Conservation (phyloP, 2,888 invertebrate species). For the Zootermopsis nevadensis region DNA sequence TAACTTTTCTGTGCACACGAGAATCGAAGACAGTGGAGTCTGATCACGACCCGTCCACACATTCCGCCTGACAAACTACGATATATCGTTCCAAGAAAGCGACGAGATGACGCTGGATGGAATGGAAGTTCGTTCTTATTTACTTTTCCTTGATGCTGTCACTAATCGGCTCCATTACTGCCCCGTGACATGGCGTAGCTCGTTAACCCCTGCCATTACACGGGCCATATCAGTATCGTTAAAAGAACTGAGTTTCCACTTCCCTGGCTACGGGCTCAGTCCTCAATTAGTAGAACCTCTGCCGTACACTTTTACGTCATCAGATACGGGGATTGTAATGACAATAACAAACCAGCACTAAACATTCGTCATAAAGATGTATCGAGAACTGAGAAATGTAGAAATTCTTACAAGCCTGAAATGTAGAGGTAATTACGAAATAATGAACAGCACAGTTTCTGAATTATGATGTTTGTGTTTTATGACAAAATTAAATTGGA, state of each 20-base stretch:
- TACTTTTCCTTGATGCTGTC: not conserved
- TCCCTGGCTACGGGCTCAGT: not conserved
- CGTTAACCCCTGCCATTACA: conserved; percentile 21
- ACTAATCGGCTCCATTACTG: conserved; percentile 35
- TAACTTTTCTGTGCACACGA: too few relatives aligned
- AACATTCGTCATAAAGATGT: not conserved
- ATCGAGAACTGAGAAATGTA: too few relatives aligned
- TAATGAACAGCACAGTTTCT: too few relatives aligned
- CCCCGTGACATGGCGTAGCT: not conserved
- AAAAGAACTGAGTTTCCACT: not conserved
- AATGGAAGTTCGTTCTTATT: not conserved
- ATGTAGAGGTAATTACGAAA: too few relatives aligned
- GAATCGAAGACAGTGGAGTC: too few relatives aligned
- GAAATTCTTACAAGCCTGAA: too few relatives aligned
- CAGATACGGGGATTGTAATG: not conserved
- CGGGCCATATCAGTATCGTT: not conserved
- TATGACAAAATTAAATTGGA: too few relatives aligned
- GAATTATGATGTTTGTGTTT: too few relatives aligned
- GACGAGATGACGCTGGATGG: not conserved
- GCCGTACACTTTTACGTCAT: too few relatives aligned
- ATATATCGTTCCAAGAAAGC: too few relatives aligned
- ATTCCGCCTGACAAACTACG: too few relatives aligned
- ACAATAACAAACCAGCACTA: not conserved
- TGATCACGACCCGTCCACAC: too few relatives aligned
- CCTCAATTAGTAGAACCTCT: not conserved